Evolutionary conservation across 2,888 invertebrate genomes (phyloP).

Genomic region (Eilema caniola): DNA sequence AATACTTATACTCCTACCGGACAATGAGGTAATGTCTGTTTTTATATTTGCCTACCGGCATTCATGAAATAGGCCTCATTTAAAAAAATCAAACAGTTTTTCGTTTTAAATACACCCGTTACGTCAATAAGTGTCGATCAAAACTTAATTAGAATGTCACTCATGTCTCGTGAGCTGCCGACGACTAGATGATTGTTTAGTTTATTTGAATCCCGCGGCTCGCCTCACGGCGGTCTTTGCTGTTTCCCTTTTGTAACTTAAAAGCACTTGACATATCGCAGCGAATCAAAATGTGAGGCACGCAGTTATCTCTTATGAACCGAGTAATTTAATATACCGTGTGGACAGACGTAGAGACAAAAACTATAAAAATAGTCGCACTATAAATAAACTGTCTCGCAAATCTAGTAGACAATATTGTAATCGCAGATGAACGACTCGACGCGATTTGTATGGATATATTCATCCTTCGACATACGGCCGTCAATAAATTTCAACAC

Average conservation of each 20-base stretch:
- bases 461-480: slow-evolving; percentile 74
- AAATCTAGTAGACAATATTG: slow-evolving; percentile 47
- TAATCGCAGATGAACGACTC: slow-evolving; percentile 47
- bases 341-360: slow-evolving; percentile 36
- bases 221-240: slow-evolving; percentile 39
- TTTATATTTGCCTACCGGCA: slow-evolving; percentile 17
- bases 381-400: slow-evolving; percentile 45
- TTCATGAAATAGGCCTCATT: slow-evolving; percentile 14
- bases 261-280: slow-evolving; percentile 45
- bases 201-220: slow-evolving; percentile 60
- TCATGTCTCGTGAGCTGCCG: slow-evolving; percentile 56
- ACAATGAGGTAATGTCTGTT: slow-evolving; percentile 40
- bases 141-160: slow-evolving; percentile 67
- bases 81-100: slow-evolving; percentile 35
- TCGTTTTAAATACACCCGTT: slow-evolving; percentile 53
- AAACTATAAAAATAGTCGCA: slow-evolving; percentile 40
- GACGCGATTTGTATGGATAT: slow-evolving; percentile 64
- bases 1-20: slow-evolving; percentile 1
- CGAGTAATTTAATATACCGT: slow-evolving; percentile 45
- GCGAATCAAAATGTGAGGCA: slow-evolving; percentile 49
- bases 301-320: slow-evolving; percentile 49
- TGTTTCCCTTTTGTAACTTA: slow-evolving; percentile 48
- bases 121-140: slow-evolving; percentile 61
- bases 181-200: slow-evolving; percentile 62
- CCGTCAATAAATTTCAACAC: slow-evolving; percentile 83